Conservation (phyloP, 2,113 vertebrate species). For the Menura novaehollandiae region DNA sequence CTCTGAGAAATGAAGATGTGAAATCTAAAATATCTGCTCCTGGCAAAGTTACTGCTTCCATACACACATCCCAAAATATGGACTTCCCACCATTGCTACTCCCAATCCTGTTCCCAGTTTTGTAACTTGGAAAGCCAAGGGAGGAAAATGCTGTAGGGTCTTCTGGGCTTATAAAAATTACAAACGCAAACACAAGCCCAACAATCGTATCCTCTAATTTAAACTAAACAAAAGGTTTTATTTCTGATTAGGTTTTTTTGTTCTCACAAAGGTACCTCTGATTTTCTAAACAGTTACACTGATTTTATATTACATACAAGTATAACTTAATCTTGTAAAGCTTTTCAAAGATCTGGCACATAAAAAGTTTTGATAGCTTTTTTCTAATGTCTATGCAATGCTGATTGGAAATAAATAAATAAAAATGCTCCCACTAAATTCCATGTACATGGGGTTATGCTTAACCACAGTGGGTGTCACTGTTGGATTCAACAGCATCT, state of each 20-base stretch:
- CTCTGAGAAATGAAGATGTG: background rate
- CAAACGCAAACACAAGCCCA: background rate
- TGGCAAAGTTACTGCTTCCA: background rate
- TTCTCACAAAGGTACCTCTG: background rate
- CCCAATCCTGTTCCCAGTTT: background rate
- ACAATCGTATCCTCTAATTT: background rate
- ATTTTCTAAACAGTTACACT: background rate
- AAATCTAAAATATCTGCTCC: background rate
- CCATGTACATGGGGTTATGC: background rate
- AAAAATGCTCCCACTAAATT: background rate
- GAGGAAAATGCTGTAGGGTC: background rate
- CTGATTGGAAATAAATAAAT: background rate
- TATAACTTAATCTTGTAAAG: background rate
- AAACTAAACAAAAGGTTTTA: background rate
- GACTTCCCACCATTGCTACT: background rate
- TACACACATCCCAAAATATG: accelerated
- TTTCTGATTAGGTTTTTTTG: background rate
- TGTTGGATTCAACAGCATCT: background rate
- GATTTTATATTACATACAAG: background rate
- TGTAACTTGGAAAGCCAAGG: background rate
- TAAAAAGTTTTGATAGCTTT: background rate
- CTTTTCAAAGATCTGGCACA: background rate
- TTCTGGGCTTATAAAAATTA: background rate
- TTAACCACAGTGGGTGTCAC: background rate
- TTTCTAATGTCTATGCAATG: background rate